phyloP scores from a whole-genome alignment of 2,113 vertebrate species.

The Chionomys nivalis region DNA sequence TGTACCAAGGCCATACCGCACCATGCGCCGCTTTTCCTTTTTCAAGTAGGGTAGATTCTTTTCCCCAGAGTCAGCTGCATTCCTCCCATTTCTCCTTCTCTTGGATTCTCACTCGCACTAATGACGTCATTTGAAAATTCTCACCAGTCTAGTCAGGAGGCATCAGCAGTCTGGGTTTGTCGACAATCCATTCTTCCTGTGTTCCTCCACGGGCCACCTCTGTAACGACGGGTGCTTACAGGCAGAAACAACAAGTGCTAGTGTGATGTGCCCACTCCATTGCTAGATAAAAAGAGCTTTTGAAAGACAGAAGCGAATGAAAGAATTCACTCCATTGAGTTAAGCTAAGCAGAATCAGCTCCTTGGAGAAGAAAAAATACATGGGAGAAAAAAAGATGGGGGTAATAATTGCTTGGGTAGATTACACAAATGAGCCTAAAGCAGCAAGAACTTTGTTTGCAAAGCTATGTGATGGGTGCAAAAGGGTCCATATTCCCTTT shows the following conservation, averaged over 20 bases:
- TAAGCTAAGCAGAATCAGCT: neutral
- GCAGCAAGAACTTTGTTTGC: no score
- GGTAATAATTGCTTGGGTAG: neutral
- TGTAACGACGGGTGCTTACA: rapidly evolving
- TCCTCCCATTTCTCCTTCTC: neutral
- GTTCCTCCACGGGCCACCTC: neutral
- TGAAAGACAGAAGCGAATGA: neutral
- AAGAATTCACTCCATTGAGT: neutral
- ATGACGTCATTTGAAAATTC: neutral
- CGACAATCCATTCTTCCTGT: neutral
- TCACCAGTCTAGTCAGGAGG: neutral
- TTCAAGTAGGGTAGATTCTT: neutral
- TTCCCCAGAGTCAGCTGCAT: neutral
- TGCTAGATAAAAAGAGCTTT: neutral
- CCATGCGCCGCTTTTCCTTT: rapidly evolving
- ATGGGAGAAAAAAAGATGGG: no score
- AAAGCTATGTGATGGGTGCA: neutral
- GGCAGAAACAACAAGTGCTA: neutral
- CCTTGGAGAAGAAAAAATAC: neutral
- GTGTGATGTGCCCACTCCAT: neutral
- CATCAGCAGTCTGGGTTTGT: neutral
- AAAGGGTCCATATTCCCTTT: neutral
- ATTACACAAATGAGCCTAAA: neutral
- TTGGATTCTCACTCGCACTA: neutral
- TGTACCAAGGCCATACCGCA: no score